These are phyloP conservation scores for Lutjanus campechanus DNA, from an alignment of 2,797 vertebrate genomes.

Conservation along the genomic window DNA sequence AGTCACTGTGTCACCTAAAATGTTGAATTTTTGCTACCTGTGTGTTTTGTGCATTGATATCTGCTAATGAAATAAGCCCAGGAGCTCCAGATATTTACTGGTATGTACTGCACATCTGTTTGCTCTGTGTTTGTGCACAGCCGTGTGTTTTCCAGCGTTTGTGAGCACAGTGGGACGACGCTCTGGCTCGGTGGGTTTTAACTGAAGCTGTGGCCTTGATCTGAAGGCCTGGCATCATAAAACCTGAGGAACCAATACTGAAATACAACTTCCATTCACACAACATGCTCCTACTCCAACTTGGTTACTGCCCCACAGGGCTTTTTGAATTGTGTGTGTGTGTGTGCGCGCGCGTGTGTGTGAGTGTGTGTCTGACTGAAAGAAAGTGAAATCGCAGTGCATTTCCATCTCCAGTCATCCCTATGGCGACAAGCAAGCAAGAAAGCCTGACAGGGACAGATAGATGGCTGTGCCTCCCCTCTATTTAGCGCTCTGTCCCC, in stretches of 20 bases:
- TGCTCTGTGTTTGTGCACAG: background rate
- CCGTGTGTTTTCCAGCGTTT: background rate
- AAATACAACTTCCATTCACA: constrained; percentile 44
- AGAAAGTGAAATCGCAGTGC: constrained; percentile 38
- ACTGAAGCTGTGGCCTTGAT: constrained; percentile 41
- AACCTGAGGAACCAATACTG: constrained; percentile 26
- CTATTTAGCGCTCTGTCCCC: constrained; percentile 73
- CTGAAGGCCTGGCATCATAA: constrained; percentile 33
- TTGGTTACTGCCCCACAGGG: constrained; percentile 25
- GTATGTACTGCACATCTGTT: constrained; percentile 13
- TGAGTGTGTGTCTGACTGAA: constrained; percentile 7
- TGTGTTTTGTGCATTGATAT: background rate
- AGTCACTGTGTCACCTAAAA: background rate
- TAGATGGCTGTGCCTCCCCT: constrained; percentile 70
- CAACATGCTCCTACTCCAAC: constrained; percentile 18
- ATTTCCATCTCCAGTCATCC: constrained; percentile 44
- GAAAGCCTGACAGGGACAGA: constrained; percentile 66
- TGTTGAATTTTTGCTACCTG: background rate
- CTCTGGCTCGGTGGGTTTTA: constrained; percentile 2
- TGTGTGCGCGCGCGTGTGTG: background rate
- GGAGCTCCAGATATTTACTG: background rate
- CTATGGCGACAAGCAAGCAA: constrained; percentile 24
- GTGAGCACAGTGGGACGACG: constrained; percentile 30
- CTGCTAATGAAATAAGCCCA: background rate
- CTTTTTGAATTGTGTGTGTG: background rate